Conservation (phyloP, 2,797 vertebrate genomes). For the Bovichtus diacanthus region DNA sequence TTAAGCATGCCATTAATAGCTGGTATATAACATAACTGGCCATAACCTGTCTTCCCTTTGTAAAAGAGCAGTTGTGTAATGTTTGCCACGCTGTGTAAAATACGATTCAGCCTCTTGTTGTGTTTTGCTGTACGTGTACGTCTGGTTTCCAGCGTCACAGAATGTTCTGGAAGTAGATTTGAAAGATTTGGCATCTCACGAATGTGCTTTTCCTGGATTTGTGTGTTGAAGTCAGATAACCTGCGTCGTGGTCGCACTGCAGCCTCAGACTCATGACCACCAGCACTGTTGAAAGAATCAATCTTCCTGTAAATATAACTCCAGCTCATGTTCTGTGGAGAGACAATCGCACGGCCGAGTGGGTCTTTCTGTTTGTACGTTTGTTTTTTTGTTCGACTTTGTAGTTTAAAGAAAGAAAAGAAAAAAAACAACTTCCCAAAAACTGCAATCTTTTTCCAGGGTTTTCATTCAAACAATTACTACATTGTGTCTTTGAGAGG, state of each 20-base stretch:
- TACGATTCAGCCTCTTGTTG: slow-evolving; percentile 25
- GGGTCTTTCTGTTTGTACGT: slow-evolving; percentile 33
- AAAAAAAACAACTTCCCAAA: slow-evolving; percentile 43
- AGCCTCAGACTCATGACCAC: slow-evolving; percentile 40
- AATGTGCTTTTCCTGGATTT: slow-evolving; percentile 84
- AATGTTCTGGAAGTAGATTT: slow-evolving; percentile 75
- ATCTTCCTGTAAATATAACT: slow-evolving; percentile 40
- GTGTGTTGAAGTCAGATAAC: slow-evolving; percentile 79
- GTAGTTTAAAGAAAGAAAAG: slow-evolving; percentile 47
- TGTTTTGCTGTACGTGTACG: slow-evolving; percentile 27
- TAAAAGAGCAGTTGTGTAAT: slow-evolving; percentile 50
- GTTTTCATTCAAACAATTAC: slow-evolving; percentile 70
- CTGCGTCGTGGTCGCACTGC: slow-evolving; percentile 37
- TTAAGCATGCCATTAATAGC: slow-evolving; percentile 6
- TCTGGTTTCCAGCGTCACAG: slow-evolving; percentile 47
- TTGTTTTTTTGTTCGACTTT: slow-evolving; percentile 55
- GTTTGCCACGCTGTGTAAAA: slow-evolving; percentile 21
- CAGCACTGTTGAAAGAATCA: slow-evolving; percentile 44
- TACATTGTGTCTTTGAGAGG: slow-evolving; percentile 58
- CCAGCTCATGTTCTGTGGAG: slow-evolving; percentile 16
- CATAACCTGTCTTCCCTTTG: slow-evolving; percentile 29
- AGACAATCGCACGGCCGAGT: slow-evolving; percentile 37
- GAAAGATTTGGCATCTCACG: slow-evolving; percentile 72
- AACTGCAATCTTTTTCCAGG: slow-evolving; percentile 25
- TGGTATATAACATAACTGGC: slow-evolving; percentile 6